Conservation (phyloP, 2,797 vertebrate species). For the Apodemus agrarius region DNA sequence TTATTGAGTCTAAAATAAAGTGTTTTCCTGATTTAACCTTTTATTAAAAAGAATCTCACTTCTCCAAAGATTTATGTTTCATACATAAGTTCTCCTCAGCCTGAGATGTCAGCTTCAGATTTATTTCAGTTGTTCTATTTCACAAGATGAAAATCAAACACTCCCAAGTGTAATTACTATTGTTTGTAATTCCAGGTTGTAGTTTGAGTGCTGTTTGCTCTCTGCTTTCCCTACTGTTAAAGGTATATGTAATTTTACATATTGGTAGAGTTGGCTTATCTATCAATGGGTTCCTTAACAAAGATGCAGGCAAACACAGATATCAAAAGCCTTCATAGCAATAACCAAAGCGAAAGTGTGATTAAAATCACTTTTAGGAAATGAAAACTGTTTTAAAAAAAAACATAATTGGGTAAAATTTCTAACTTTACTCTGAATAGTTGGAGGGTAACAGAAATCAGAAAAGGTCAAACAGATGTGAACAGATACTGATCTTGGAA, state of each 20-base stretch:
- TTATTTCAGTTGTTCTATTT: slow-evolving; percentile 59
- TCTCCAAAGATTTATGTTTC: neutral
- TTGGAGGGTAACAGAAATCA: neutral
- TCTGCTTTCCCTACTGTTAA: neutral
- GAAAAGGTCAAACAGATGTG: neutral
- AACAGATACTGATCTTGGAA: neutral
- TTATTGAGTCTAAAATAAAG: slow-evolving; percentile 15
- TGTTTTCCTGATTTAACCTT: neutral
- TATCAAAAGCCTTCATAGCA: slow-evolving; percentile 37
- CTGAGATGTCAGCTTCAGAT: slow-evolving; percentile 1
- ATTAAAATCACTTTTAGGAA: slow-evolving; percentile 61
- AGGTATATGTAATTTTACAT: slow-evolving; percentile 2
- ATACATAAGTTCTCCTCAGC: slow-evolving; percentile 35
- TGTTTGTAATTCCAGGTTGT: slow-evolving; percentile 34
- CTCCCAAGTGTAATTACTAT: slow-evolving; percentile 38
- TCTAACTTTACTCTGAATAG: neutral
- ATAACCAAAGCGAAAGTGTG: slow-evolving; percentile 13
- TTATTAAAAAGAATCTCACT: slow-evolving; percentile 52
- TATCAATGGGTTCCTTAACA: neutral
- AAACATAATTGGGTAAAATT: slow-evolving; percentile 8
- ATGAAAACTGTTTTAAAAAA: neutral
- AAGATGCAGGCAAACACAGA: neutral
- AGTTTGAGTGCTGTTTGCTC: slow-evolving; percentile 45
- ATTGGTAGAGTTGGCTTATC: slow-evolving; percentile 32
- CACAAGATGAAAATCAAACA: slow-evolving; percentile 56